Conservation (phyloP, 1,140 invertebrate genomes). For the Atopsyche davidsoni region DNA sequence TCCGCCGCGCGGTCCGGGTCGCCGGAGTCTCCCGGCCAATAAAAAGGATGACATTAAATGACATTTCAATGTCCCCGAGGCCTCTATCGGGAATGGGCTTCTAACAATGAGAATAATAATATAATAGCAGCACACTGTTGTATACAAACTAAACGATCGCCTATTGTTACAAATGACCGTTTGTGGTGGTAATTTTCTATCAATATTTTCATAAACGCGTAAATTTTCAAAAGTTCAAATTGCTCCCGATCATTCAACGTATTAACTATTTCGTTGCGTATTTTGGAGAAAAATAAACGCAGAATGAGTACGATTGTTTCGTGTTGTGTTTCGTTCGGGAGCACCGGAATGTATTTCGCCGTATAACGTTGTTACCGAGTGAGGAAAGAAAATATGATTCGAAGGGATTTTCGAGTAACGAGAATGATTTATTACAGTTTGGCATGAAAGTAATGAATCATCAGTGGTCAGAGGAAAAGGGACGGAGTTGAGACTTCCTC, state of each 20-base stretch:
- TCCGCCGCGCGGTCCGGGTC: no score
- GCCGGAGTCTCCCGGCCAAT: slow-evolving; percentile 3
- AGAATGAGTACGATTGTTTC: no score
- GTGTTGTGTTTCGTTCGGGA: neutral
- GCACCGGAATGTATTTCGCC: no score
- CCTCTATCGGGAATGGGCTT: slow-evolving; percentile 15
- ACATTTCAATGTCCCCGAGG: slow-evolving; percentile 21
- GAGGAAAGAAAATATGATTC: slow-evolving; percentile 28
- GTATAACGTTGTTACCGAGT: slow-evolving; percentile 18
- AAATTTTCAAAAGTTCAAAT: no score
- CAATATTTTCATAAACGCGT: no score
- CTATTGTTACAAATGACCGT: no score
- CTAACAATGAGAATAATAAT: slow-evolving; percentile 12
- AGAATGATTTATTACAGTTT: slow-evolving; percentile 31
- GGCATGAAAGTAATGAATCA: slow-evolving; percentile 31
- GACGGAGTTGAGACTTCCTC: slow-evolving; percentile 7
- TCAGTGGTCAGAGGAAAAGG: slow-evolving; percentile 28
- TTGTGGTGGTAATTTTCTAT: no score
- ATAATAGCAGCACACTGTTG: no score
- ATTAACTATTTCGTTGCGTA: no score
- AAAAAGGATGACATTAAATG: slow-evolving; percentile 22
- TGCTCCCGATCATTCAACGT: no score
- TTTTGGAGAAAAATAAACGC: no score
- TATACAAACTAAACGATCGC: no score
- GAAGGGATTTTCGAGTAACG: slow-evolving; percentile 27